Base-by-base conservation (phyloP, 2,113 vertebrate genomes). In the Tympanuchus pallidicinctus region DNA sequence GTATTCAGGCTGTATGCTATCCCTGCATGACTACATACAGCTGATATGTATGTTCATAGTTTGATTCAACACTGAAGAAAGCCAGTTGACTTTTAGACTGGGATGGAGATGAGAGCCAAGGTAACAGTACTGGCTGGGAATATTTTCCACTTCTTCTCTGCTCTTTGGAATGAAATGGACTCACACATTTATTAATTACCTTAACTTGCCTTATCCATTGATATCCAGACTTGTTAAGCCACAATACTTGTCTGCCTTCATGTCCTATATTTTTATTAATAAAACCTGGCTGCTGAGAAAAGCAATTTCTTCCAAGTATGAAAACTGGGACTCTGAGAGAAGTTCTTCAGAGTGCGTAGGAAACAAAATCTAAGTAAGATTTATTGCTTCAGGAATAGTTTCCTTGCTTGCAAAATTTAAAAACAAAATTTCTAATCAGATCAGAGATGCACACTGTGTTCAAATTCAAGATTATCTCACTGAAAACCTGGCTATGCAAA, bases 1-100 rank as follows among this genome's bases (percentile, higher is more conserved):
- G 27, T 36, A 22, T 48, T 70, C 25, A 77, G 19, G 2, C 43
- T 81, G 20, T 8, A 45, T 27, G 43, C 13, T 32, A 63, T 7
- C 7, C 14, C 25, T 74, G 11, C 6, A 10, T 59, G 32, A 25
- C 60, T 7, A 5, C 13, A 45, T 1, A 5, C 2, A 18, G 5
- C n/a, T 86, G 22, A 36, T n/a, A 71, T 3, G 1, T 21, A 38
- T 1, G 1, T 32, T 80, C 8, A 45, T 2, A n/a, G 25, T 76
- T 25, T 25, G 40, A 25, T 47, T 83, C 42, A 81, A 13, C 20
- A 57, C 57, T 65, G 25, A 75, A 75, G n/a, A 87, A 78, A 91
- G 3, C 2, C 11, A 71, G 30, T 11, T 77, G 13, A 42, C 15
- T 64, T 86, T 73, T 48, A 52, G 13, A 6, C 69, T 80, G 70